Base-by-base conservation (phyloP, 1,140 invertebrate genomes). In the Drosophila tani region DNA sequence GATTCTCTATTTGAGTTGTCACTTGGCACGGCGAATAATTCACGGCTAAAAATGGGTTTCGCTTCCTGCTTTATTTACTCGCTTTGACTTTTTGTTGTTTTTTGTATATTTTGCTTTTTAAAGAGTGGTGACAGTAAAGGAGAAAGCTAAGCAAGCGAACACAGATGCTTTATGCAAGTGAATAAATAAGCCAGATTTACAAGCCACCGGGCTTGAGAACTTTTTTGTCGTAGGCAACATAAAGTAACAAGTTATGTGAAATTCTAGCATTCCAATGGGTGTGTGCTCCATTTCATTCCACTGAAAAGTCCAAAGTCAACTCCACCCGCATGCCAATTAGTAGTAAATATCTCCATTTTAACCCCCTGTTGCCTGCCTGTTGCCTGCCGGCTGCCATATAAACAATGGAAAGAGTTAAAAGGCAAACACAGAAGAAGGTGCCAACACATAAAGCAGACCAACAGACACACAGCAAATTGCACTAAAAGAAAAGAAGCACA, bases 311-410 rank as follows among this genome's bases (percentile, higher is more conserved):
- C 51, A 9, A 19, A 53, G n/a, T 8, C 38, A 53, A 67, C 63
- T 68, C 67, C 67, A 40, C 53, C 50, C 75, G 75, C 75, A 77
- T 77, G 56, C 55, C 75, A 77, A 77, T 77, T 77, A 77, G 73
- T 43, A 38, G 75, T 64, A 60, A 63, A 63, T 74, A 55, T 74
- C 51, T 75, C 40, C 51, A 40, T 17, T 32, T 38, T 9, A 32
- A 32, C 58, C 58, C 46, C 58, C 49, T 11, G 46, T 43, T 59
- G 38, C 24, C 67, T n/a, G 15, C 51, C 49, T n/a, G n/a, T n/a
- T 73, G 21, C 40, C 43, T 47, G 41, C 29, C 43, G 21, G 29
- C 51, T 47, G 41, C 29, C 55, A 50, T 17, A 74, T 51, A 59
- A 74, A 60, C 68, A 75, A 75, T 51, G 70, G 59, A 7, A 51